Base-by-base conservation (phyloP, 2,888 invertebrate species). In the Cremastinae sp. region DNA sequence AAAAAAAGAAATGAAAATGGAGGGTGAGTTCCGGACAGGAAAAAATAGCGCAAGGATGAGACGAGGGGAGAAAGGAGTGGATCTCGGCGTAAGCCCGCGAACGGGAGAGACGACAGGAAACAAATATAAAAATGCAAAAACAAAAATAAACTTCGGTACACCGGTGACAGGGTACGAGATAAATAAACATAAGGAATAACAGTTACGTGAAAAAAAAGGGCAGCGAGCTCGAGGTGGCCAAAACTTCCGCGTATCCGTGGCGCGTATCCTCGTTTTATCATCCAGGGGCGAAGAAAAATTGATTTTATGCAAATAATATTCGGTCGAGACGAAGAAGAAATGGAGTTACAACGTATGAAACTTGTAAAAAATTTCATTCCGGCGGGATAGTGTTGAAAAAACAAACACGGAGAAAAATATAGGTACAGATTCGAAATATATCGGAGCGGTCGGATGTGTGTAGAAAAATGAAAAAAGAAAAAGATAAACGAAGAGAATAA, bases 21-120 rank as follows among this genome's bases (percentile, higher is more conserved):
- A 53, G 8, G 12, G n/a, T 51, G 49, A 49, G 12, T 64, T 53
- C 14, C 41, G 51, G 16, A 51, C 20, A 51, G 51, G 5, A 9
- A 14, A n/a, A 12, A 38, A 18, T 20, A 38, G 36, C 9, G 9
- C 8, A 20, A 14, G 43, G 12, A 9, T 12, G n/a, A 22, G 20
- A 49, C 3, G n/a, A 20, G 53, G n/a, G 20, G 20, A 65, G 8
- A 45, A 38, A 54, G 28, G 28, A 34, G 16, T 14, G 18, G 10
- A 14, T 4, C 18, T 36, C 22, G n/a, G 22, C 14, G 20, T 20
- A 3, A 10, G 20, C 12, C 0, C n/a, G 43, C n/a, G 36, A 47
- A 18, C 18, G 41, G 5, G 18, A 36, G 28, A 2, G 12, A 2
- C 28, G 28, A 28, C 22, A 16, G 28, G 5, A 43, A 56, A 54